phyloP scores from a whole-genome alignment of 2,888 invertebrate species.

The Megalurothrips usitatus region DNA sequence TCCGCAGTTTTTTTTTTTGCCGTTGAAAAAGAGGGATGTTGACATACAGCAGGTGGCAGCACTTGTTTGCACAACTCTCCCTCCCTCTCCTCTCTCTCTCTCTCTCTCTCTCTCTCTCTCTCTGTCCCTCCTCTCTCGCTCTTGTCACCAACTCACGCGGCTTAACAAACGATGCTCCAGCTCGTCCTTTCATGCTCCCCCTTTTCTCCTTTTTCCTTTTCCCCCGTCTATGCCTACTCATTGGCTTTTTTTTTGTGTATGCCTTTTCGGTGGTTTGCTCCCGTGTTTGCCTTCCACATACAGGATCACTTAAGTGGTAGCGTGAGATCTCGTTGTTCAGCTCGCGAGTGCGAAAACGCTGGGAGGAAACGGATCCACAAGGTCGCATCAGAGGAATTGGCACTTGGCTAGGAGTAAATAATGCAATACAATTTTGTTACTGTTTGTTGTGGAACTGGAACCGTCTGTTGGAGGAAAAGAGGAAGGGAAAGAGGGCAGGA shows the following conservation, averaged over 20 bases:
- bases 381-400: too few relatives aligned
- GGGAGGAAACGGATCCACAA: too few relatives aligned
- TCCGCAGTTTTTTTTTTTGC: neutral
- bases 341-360: too few relatives aligned
- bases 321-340: neutral
- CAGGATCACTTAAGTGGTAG: neutral
- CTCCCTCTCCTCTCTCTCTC: too few relatives aligned
- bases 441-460: too few relatives aligned
- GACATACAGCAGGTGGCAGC: constrained; percentile 21
- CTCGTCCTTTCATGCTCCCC: neutral
- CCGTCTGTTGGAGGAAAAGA: too few relatives aligned
- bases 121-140: too few relatives aligned
- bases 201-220: neutral
- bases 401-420: too few relatives aligned
- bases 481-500: too few relatives aligned
- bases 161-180: neutral
- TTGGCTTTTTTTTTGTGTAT: neutral
- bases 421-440: too few relatives aligned
- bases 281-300: neutral
- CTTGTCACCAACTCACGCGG: neutral
- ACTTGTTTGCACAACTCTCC: constrained; percentile 12
- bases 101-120: too few relatives aligned
- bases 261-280: neutral
- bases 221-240: neutral
- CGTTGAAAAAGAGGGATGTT: neutral